Conservation (phyloP, 2,888 invertebrate genomes). For the Rhagonycha lutea region DNA sequence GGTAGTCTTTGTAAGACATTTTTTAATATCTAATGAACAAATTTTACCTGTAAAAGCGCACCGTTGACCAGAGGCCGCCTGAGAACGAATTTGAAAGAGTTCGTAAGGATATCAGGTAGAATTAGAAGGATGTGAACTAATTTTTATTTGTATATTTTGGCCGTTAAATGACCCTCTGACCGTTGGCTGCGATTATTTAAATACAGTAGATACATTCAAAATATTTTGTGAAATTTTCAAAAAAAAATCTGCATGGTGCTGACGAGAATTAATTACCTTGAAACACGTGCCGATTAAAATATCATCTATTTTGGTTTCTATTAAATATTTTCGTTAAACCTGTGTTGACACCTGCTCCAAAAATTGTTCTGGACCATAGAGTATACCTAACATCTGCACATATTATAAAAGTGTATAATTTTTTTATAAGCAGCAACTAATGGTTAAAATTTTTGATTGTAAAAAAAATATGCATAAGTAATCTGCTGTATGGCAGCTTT, state of each 20-base stretch:
- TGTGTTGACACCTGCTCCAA: background rate
- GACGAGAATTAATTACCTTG: background rate
- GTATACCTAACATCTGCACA: background rate
- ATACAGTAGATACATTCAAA: background rate
- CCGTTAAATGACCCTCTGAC: constrained; percentile 29
- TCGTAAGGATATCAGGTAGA: constrained; percentile 25
- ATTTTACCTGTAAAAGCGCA: constrained; percentile 34
- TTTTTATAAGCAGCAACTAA: background rate
- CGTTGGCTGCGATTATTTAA: constrained; percentile 14
- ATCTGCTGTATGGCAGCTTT: background rate
- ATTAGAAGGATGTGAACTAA: constrained; percentile 31
- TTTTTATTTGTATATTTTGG: constrained; percentile 23
- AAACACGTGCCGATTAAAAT: background rate
- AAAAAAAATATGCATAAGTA: background rate
- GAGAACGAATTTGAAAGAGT: constrained; percentile 34
- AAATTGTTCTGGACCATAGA: background rate
- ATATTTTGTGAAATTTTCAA: background rate
- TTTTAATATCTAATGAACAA: constrained; percentile 24
- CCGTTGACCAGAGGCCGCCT: constrained; percentile 32
- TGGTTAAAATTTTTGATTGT: background rate
- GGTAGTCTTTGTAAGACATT: constrained; percentile 32
- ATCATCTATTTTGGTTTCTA: background rate
- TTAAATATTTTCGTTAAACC: background rate
- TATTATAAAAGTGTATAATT: background rate
- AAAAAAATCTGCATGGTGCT: background rate